Evolutionary conservation across 2,113 vertebrate genomes (phyloP), one percentile per base, ranked within the genome.

Genomic region (Dipodomys spectabilis): DNA sequence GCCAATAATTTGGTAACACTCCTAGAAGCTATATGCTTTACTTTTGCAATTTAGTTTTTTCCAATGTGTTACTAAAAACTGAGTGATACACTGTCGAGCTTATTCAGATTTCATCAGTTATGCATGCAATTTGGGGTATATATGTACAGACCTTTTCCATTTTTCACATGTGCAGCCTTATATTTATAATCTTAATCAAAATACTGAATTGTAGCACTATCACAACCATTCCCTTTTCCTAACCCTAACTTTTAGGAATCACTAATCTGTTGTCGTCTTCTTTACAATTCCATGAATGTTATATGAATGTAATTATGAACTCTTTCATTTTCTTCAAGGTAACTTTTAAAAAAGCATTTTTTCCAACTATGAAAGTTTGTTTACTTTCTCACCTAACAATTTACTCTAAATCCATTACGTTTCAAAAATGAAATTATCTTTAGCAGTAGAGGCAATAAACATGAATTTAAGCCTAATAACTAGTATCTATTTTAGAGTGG

Each of bases 351-450:
- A 49, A 49, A 49, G 9, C 49, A 49, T 11, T 57, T 57, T 57
- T 13, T 57, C 15, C 15, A 57, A 57, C 13, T 57, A 57, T 57
- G 53, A 57, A 57, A 57, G 15, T 57, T 57, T 57, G 45, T 69
- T 74, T 28, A 67, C 13, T 78, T 91, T 83, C 25, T 53, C 35
- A 25, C 2, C 7, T 73, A 89, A 39, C 19, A 91, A 69, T 64
- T 82, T 90, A 68, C 15, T 57, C 53, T 18, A 57, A 57, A 57
- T 57, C 53, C 53, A 57, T 13, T 7, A 81, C 81, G 22, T 87
- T 86, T 15, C 5, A 69, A 86, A 88, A 79, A 64, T 5, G 73
- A 82, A 86, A 93, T 90, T 89, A 82, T 73, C 4, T 19, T 79
- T 93, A 32, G 7, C 2, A 82, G 32, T 49, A 84, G 20, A 82